Evolutionary conservation across 2,888 invertebrate genomes (phyloP).

Genomic region (Drosophila birchii): DNA sequence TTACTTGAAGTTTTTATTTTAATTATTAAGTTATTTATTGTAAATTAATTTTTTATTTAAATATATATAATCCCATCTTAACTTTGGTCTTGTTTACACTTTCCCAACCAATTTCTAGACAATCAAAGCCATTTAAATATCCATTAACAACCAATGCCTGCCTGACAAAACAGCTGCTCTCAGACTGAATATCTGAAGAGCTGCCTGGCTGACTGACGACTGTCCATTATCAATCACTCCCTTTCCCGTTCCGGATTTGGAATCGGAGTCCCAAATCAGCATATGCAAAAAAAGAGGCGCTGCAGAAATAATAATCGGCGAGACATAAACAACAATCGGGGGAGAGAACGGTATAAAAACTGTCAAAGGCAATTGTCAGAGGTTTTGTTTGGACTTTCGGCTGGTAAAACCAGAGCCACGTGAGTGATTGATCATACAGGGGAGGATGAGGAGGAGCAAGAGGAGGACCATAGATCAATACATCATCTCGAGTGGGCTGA

Average conservation of each 20-base stretch:
- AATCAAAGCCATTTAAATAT: slow-evolving; percentile 28
- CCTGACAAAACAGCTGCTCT: slow-evolving; percentile 50
- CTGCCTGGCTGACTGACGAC: slow-evolving; percentile 16
- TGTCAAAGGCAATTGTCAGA: slow-evolving; percentile 76
- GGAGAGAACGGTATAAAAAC: slow-evolving; percentile 67
- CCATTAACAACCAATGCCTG: slow-evolving; percentile 25
- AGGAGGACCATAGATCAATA: slow-evolving; percentile 18
- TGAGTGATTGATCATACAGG: slow-evolving; percentile 69
- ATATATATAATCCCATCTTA: background rate
- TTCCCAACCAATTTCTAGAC: background rate
- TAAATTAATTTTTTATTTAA: background rate
- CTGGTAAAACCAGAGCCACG: slow-evolving; percentile 38
- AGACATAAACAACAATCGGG: slow-evolving; percentile 66
- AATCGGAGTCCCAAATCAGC: slow-evolving; percentile 40
- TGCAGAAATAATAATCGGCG: slow-evolving; percentile 40
- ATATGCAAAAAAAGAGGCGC: slow-evolving; percentile 73
- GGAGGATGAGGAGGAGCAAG: slow-evolving; percentile 9
- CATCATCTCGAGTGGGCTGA: slow-evolving; percentile 61
- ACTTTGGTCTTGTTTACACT: background rate
- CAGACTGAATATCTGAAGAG: slow-evolving; percentile 10
- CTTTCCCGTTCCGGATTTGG: slow-evolving; percentile 4
- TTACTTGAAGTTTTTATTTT: background rate
- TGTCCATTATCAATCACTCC: slow-evolving; percentile 49
- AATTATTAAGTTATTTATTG: background rate
- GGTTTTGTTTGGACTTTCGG: slow-evolving; percentile 53